A percentile compares a stretch with the other conserved stretches of the same genome.
Conservation (phyloP, 2,113 vertebrate species). For the Pipa parva region DNA sequence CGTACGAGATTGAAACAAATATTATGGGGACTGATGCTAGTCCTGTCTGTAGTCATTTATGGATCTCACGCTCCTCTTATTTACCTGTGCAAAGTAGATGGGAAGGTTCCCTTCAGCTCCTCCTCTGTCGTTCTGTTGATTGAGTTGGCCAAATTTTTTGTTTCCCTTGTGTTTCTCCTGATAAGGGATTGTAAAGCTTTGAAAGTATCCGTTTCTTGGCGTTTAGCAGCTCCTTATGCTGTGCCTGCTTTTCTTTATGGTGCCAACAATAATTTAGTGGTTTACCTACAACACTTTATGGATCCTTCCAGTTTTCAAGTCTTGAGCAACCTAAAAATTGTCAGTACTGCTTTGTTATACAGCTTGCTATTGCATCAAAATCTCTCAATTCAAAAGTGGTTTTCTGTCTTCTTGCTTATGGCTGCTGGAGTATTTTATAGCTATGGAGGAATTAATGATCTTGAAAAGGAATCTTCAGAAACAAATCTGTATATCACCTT, state of each 20-base stretch:
- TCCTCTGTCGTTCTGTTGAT: constrained; percentile 79
- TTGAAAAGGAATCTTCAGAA: constrained; percentile 30
- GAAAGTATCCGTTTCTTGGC: constrained; percentile 33
- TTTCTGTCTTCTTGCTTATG: constrained; percentile 74
- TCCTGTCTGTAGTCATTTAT: constrained; percentile 75
- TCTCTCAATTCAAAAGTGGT: constrained; percentile 65
- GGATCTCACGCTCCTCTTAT: constrained; percentile 88
- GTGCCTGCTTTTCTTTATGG: constrained; percentile 84
- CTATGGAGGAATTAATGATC: constrained; percentile 65
- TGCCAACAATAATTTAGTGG: constrained; percentile 90
- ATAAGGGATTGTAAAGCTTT: constrained; percentile 36
- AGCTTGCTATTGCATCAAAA: constrained; percentile 71
- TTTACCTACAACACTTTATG: constrained; percentile 89
- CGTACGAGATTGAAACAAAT: constrained; percentile 41
- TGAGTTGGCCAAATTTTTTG: constrained; percentile 72
- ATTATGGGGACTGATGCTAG: constrained; percentile 72
- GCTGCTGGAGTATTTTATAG: constrained; percentile 73
- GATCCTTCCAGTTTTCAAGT: constrained; percentile 92
- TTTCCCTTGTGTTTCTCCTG: constrained; percentile 66
- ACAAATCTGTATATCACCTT: constrained; percentile 66
- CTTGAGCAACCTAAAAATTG: constrained; percentile 88
- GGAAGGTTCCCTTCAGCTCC: constrained; percentile 78
- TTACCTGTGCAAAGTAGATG: constrained; percentile 71
- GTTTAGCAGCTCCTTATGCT: constrained; percentile 66
- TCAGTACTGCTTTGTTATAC: constrained; percentile 81